These are phyloP conservation scores for Microctonus aethiopoides DNA, from an alignment of 2,888 invertebrate species.

Conservation along the genomic window DNA sequence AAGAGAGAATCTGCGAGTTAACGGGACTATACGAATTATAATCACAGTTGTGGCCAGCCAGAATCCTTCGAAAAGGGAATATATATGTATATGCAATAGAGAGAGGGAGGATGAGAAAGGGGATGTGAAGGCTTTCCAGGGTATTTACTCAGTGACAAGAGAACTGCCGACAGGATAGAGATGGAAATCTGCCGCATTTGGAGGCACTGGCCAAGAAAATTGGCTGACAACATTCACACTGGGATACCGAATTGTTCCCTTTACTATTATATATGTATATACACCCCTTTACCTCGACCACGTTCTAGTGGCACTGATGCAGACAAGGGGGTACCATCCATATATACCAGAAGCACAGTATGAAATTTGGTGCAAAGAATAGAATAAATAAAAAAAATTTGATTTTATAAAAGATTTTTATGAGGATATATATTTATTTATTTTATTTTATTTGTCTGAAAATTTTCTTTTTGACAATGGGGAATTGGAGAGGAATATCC, in stretches of 20 bases:
- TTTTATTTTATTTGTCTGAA: too few relatives aligned
- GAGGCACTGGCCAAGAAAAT: slow-evolving; percentile 68
- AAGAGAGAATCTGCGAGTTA: slow-evolving; percentile 32
- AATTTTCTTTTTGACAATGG: too few relatives aligned
- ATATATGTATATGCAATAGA: slow-evolving; percentile 32
- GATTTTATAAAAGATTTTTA: too few relatives aligned
- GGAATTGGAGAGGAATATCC: too few relatives aligned
- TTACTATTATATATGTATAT: too few relatives aligned
- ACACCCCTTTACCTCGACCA: neutral
- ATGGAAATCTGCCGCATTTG: slow-evolving; percentile 67
- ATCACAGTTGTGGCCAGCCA: slow-evolving; percentile 67
- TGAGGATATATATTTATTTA: too few relatives aligned
- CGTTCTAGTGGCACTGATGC: neutral
- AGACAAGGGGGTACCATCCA: neutral
- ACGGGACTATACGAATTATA: slow-evolving; percentile 63
- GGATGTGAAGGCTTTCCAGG: slow-evolving; percentile 39
- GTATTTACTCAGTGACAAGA: slow-evolving; percentile 53
- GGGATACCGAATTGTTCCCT: slow-evolving; percentile 56
- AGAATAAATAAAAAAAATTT: neutral
- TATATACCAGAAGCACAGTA: neutral
- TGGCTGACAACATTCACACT: slow-evolving; percentile 66
- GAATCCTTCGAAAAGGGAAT: slow-evolving; percentile 33
- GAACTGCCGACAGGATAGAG: slow-evolving; percentile 52
- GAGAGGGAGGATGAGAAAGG: slow-evolving; percentile 18
- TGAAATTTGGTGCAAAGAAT: too few relatives aligned